Conservation (phyloP, 2,888 invertebrate species). For the Conomelus anceps region DNA sequence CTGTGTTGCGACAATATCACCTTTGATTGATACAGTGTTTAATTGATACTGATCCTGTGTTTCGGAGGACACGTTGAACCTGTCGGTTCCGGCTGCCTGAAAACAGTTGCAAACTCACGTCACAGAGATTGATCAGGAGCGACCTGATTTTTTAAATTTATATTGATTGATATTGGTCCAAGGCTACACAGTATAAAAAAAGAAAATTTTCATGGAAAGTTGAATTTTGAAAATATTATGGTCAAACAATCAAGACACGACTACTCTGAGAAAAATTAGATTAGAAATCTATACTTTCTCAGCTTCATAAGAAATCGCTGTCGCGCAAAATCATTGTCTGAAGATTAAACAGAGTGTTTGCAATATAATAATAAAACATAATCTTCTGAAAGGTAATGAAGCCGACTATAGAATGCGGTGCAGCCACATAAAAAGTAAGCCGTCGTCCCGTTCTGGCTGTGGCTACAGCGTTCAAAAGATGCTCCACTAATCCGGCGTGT, state of each 20-base stretch:
- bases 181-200: not conserved
- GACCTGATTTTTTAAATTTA: too few relatives aligned
- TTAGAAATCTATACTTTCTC: not conserved
- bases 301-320: not conserved
- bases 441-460: too few relatives aligned
- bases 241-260: not conserved
- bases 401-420: not conserved
- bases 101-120: too few relatives aligned
- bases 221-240: not conserved
- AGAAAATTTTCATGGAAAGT: not conserved
- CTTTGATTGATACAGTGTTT: too few relatives aligned
- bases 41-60: too few relatives aligned
- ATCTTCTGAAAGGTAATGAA: not conserved
- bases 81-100: too few relatives aligned
- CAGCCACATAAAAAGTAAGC: not conserved
- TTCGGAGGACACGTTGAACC: too few relatives aligned
- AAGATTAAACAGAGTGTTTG: not conserved
- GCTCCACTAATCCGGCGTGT: not conserved
- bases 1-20: too few relatives aligned
- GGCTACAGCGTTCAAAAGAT: too few relatives aligned
- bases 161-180: too few relatives aligned
- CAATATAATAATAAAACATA: not conserved
- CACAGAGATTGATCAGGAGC: too few relatives aligned
- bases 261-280: not conserved
- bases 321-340: not conserved